These are phyloP conservation scores for Orthosia cruda DNA, from an alignment of 2,888 invertebrate genomes.

Conservation along the genomic window DNA sequence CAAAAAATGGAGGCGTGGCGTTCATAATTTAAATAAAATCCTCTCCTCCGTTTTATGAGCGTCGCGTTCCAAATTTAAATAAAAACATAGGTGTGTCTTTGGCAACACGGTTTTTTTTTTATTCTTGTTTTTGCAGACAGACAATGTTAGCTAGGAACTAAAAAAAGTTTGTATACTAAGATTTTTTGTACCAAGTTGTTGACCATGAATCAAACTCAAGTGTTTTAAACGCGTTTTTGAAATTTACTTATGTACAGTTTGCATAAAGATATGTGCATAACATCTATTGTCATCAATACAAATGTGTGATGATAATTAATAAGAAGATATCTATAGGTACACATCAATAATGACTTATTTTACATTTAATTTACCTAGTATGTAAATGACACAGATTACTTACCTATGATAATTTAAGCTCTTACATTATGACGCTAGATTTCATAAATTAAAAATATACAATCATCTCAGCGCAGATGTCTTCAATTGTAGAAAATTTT, in stretches of 20 bases:
- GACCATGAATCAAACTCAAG: conserved; percentile 35
- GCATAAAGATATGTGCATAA: not conserved
- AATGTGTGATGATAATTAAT: not conserved
- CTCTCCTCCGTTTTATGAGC: not conserved
- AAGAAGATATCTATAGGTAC: not conserved
- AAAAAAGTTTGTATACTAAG: conserved; percentile 29
- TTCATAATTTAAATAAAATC: not conserved
- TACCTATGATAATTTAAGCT: not conserved
- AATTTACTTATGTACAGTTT: not conserved
- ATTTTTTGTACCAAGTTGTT: conserved; percentile 28
- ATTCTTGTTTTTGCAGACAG: conserved; percentile 2
- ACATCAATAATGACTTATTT: not conserved
- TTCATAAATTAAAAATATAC: not conserved
- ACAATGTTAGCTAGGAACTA: not conserved
- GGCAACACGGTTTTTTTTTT: conserved; percentile 10
- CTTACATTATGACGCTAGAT: not conserved
- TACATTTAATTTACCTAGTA: not conserved
- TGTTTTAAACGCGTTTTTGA: conserved; percentile 28
- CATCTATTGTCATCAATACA: conserved; percentile 12
- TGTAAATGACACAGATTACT: not conserved
- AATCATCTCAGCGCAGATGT: too few species aligned
- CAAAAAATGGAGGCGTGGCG: not conserved
- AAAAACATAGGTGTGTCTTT: conserved; percentile 8
- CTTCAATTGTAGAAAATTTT: not conserved
- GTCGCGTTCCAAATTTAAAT: conserved; percentile 13